Conservation (phyloP, 2,888 invertebrate species). For the Drosophila kambysellisi region DNA sequence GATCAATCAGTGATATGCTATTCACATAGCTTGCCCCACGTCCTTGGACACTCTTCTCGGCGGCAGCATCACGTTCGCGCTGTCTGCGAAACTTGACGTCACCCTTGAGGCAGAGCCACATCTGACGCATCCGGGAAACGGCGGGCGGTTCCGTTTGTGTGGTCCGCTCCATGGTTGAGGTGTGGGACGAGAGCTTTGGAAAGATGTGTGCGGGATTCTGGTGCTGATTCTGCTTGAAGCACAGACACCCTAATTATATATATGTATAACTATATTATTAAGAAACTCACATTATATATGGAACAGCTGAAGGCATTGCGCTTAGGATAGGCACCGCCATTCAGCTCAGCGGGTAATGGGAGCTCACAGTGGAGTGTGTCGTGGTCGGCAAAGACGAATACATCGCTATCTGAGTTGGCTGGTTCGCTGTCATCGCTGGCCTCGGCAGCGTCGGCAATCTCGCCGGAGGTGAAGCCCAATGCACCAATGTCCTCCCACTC, state of each 20-base stretch:
- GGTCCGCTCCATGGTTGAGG: slow-evolving; percentile 91
- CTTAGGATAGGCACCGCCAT: slow-evolving; percentile 84
- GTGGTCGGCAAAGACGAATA: slow-evolving; percentile 59
- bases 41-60: slow-evolving; percentile 69
- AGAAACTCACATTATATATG: slow-evolving; percentile 87
- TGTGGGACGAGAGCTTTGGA: slow-evolving; percentile 81
- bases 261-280: too few relatives aligned
- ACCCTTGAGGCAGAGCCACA: slow-evolving; percentile 92
- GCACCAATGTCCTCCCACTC: slow-evolving; percentile 92
- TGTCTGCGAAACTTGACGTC: slow-evolving; percentile 91
- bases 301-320: slow-evolving; percentile 88
- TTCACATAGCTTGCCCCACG: slow-evolving; percentile 89
- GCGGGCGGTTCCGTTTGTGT: slow-evolving; percentile 92
- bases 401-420: slow-evolving; percentile 56
- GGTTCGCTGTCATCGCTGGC: slow-evolving; percentile 63
- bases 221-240: slow-evolving; percentile 24
- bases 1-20: slow-evolving; percentile 94
- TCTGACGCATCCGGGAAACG: slow-evolving; percentile 91
- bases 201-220: slow-evolving; percentile 85
- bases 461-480: slow-evolving; percentile 85
- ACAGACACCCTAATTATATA: neutral
- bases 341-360: slow-evolving; percentile 80
- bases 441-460: slow-evolving; percentile 47
- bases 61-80: slow-evolving; percentile 90
- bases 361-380: slow-evolving; percentile 69